Evolutionary conservation across 2,113 vertebrate genomes (phyloP), one percentile per base, ranked within the genome.

Genomic region (Micromys minutus): DNA sequence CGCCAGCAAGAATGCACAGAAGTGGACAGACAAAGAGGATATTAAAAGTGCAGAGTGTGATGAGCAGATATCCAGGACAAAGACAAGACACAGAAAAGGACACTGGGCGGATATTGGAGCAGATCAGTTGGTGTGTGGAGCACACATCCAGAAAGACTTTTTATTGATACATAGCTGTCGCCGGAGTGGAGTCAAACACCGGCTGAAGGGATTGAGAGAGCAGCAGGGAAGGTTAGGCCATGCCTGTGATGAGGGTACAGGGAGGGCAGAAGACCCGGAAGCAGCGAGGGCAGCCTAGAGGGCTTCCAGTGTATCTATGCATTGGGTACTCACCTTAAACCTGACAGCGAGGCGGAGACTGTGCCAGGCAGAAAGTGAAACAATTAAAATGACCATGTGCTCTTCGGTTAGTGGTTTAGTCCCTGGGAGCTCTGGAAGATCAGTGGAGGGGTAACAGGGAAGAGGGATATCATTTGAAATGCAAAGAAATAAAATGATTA

Each of bases 1-100:
- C 29, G 85, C 89, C 87, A 61, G 76, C 12, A 42, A 87, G 24
- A 96, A 91, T 31, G 13, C 4, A 1, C 1, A 26, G 19, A 79
- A 13, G 93, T 72, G 5, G 87, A 59, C 61, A 93, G 74, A 94
- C 67, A 89, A 95, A 95, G 97, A 76, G 63, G 89, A 93, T 52
- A 96, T 97, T 98, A 97, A 95, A 97, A 97, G 95, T 94, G 31
- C 93, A 97, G 91, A 88, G 26, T 59, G 22, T 59, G 1, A 95
- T 89, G 75, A 93, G 97, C 55, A 87, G 89, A 93, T 93, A 94
- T 95, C 71, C 84, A 91, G 95, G 72, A 93, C 88, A 86, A 97
- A 94, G 94, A 47, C 93, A 91, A 93, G 96, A 97, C 97, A 76
- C 39, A 94, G 42, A 81, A 87, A 96, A 91, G 95, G 17, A 94